Conservation (phyloP, 37 sponge, comb jelly and placozoan species). For the Spongia lamella region DNA sequence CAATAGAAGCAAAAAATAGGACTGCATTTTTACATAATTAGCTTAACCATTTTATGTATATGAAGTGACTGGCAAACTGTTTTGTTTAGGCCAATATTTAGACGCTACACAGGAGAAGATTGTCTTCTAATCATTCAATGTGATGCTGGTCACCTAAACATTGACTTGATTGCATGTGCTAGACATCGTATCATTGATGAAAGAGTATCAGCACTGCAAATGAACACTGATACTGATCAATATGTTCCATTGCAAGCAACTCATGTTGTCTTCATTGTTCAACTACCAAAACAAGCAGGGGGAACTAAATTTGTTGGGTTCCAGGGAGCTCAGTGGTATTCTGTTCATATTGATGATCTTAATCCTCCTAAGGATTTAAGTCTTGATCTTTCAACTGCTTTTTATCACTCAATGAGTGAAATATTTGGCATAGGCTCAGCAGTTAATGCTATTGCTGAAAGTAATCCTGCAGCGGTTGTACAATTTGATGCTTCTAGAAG, state of each 20-base stretch:
- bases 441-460: background rate
- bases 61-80: too few relatives aligned
- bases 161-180: slow-evolving; percentile 90
- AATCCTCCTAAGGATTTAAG: slow-evolving; percentile 31
- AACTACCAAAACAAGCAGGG: slow-evolving; percentile 50
- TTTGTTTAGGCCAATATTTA: background rate
- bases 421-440: slow-evolving; percentile 30
- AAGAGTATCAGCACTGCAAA: background rate
- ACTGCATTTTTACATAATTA: too few relatives aligned
- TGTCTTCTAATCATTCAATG: slow-evolving; percentile 78
- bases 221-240: background rate
- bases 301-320: slow-evolving; percentile 61
- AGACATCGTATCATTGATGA: slow-evolving; percentile 72
- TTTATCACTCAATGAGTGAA: slow-evolving; percentile 47
- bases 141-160: slow-evolving; percentile 77
- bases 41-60: too few relatives aligned
- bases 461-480: too few relatives aligned
- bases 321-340: slow-evolving; percentile 78
- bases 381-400: slow-evolving; percentile 36
- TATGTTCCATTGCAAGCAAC: slow-evolving; percentile 15
- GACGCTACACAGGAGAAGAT: background rate
- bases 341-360: slow-evolving; percentile 74
- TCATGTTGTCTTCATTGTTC: slow-evolving; percentile 63
- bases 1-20: too few relatives aligned
- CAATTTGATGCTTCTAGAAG: too few relatives aligned